phyloP scores from a whole-genome alignment of 2,888 invertebrate genomes.

The Eupithecia abbreviata region DNA sequence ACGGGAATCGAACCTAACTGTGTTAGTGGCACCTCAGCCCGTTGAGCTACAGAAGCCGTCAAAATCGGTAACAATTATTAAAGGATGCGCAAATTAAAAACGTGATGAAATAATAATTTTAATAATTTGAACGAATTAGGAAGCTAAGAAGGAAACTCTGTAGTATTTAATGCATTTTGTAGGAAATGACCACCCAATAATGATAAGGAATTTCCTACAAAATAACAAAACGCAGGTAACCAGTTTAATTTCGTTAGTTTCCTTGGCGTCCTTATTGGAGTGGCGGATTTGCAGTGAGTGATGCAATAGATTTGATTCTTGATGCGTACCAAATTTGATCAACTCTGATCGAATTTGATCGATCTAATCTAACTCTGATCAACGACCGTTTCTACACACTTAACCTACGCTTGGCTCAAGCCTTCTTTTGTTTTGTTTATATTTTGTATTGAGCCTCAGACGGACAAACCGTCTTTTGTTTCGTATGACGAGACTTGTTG shows the following conservation, averaged over 20 bases:
- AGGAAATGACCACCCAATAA: neutral
- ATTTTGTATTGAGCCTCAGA: neutral
- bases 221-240: slow-evolving; percentile 19
- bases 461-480: neutral
- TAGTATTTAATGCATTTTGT: neutral
- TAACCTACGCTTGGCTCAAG: neutral
- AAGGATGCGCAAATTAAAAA: neutral
- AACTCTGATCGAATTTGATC: too few species aligned
- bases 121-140: neutral
- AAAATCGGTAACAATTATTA: neutral
- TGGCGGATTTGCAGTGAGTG: neutral
- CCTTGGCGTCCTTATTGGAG: neutral
- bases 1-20: neutral
- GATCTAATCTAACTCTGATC: neutral
- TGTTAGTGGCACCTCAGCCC: neutral
- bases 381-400: neutral
- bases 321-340: neutral
- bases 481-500: neutral
- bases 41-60: neutral
- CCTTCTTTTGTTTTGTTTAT: neutral
- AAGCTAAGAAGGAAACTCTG: neutral
- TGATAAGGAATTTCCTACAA: slow-evolving; percentile 12
- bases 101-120: neutral
- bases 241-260: slow-evolving; percentile 16
- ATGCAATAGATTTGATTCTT: neutral